Evolutionary conservation across 2,797 vertebrate genomes (phyloP).

Genomic region (Cuculus canorus): DNA sequence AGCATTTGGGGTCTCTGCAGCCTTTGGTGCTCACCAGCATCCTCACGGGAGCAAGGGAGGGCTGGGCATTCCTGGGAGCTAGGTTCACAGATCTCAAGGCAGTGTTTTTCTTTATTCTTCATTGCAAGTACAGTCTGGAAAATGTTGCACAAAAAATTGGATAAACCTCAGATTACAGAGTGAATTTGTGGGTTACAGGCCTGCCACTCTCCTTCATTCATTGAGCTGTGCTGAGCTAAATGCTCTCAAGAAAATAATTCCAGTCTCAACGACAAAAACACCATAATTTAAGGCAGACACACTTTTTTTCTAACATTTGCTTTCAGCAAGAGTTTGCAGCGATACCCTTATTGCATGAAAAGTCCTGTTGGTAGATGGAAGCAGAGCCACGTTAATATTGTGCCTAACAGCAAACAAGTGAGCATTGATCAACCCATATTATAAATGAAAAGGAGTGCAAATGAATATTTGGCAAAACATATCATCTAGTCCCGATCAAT

Average conservation of each 20-base stretch:
- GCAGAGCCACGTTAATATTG: fast-evolving
- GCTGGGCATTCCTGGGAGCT: not conserved
- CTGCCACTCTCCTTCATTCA: not conserved
- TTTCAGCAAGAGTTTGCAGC: not conserved
- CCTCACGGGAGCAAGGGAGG: fast-evolving
- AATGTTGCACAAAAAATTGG: not conserved
- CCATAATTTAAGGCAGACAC: not conserved
- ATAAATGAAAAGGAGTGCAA: not conserved
- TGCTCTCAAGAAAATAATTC: not conserved
- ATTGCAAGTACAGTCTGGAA: not conserved
- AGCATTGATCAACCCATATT: not conserved
- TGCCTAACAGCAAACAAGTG: not conserved
- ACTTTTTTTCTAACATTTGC: not conserved
- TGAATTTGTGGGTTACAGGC: not conserved
- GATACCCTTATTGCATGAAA: not conserved
- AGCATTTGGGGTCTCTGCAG: not conserved
- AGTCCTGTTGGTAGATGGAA: not conserved
- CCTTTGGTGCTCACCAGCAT: not conserved
- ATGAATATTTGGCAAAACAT: not conserved
- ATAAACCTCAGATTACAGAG: not conserved
- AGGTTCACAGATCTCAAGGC: not conserved
- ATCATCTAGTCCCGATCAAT: not conserved
- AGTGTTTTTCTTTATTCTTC: not conserved
- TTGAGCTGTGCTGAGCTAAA: not conserved
- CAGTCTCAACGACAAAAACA: not conserved